Conservation (phyloP, 2,113 vertebrate species). For the Platysteira castanea region DNA sequence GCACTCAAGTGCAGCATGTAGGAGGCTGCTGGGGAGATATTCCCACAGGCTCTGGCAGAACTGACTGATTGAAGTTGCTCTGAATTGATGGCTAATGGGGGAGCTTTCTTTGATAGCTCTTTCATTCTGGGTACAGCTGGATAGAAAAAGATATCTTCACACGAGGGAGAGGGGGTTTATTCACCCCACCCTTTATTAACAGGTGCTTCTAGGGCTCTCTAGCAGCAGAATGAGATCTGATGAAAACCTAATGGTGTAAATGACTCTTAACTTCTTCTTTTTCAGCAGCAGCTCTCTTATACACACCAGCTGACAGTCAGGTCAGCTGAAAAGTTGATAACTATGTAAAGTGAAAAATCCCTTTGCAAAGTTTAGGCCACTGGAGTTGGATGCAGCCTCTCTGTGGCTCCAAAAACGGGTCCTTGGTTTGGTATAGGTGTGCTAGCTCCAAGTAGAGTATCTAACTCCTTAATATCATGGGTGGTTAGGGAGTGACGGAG, state of each 20-base stretch:
- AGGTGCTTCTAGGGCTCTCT: slow-evolving; percentile 59
- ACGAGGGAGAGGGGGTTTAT: slow-evolving; percentile 3
- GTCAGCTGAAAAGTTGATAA: background rate
- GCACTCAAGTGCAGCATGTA: slow-evolving; percentile 61
- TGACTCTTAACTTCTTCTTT: slow-evolving; percentile 36
- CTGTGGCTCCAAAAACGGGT: background rate
- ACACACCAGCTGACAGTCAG: background rate
- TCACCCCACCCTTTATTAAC: slow-evolving; percentile 38
- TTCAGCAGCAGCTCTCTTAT: background rate
- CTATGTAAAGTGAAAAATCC: background rate
- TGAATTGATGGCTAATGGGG: slow-evolving; percentile 65
- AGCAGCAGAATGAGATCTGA: slow-evolving; percentile 43
- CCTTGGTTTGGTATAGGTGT: background rate
- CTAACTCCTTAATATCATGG: background rate
- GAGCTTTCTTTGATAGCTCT: slow-evolving; percentile 59
- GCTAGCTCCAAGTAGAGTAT: background rate
- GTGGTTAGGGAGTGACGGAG: background rate
- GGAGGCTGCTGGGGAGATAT: slow-evolving; percentile 66
- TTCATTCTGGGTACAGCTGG: slow-evolving; percentile 60
- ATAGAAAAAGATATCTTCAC: slow-evolving; percentile 30
- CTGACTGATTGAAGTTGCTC: slow-evolving; percentile 69
- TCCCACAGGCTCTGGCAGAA: slow-evolving; percentile 61
- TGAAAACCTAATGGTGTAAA: slow-evolving; percentile 53
- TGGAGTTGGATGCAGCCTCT: background rate
- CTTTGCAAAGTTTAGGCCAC: background rate